Percentiles rank a stretch among this genome's conserved stretches.
Evolutionary conservation across 2,113 vertebrate species (phyloP).

Genomic region (Cephalopterus ornatus): DNA sequence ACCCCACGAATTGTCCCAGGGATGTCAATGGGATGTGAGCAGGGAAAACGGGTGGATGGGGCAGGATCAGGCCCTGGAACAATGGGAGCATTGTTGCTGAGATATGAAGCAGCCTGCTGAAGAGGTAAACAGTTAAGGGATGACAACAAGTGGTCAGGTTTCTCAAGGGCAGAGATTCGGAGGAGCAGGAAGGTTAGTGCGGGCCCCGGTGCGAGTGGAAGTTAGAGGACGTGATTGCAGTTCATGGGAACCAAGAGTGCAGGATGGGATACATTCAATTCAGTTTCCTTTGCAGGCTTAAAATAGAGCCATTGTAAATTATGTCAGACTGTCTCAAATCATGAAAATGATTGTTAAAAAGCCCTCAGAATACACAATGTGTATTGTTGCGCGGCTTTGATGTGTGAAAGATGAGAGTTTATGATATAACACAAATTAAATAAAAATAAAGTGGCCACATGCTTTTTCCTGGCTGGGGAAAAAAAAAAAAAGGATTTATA

Average conservation of each 20-base stretch:
- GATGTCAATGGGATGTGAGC: neutral
- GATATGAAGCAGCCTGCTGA: constrained; percentile 39
- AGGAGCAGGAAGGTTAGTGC: constrained; percentile 81
- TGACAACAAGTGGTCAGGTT: constrained; percentile 71
- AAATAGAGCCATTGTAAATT: constrained; percentile 99
- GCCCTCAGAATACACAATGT: constrained; percentile 84
- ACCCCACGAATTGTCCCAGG: neutral
- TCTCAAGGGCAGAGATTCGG: constrained; percentile 78
- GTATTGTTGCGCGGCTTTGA: constrained; percentile 87
- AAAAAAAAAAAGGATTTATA: neutral
- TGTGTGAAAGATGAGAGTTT: constrained; percentile 91
- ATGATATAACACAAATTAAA: constrained; percentile 71
- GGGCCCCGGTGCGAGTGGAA: constrained; percentile 78
- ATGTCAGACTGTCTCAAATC: constrained; percentile 89
- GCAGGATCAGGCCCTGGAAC: constrained; percentile 61
- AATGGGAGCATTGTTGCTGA: constrained; percentile 55
- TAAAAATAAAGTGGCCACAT: constrained; percentile 58
- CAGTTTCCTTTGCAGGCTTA: constrained; percentile 93
- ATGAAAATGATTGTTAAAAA: constrained; percentile 88
- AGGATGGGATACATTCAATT: constrained; percentile 99
- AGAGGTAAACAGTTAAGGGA: constrained; percentile 71
- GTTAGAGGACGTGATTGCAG: constrained; percentile 89
- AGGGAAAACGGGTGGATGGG: neutral
- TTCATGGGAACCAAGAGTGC: constrained; percentile 98
- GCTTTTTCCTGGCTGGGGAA: constrained; percentile 44